phyloP scores from a whole-genome alignment of 1,140 invertebrate species.

The Calephelis nemesis region DNA sequence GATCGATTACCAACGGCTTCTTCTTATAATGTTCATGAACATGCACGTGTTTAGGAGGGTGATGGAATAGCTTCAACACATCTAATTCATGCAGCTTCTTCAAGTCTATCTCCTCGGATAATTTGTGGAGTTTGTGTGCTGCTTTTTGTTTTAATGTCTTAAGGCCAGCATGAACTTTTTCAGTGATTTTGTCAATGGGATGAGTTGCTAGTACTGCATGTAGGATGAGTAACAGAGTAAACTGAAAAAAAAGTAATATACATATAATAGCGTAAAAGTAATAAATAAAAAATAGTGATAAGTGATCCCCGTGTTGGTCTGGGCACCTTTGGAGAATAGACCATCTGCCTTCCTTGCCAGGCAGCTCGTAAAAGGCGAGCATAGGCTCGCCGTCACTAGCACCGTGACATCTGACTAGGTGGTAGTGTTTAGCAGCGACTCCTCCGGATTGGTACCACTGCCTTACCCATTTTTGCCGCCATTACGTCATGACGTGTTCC shows the following conservation, averaged over 20 bases:
- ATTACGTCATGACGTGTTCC: too few relatives aligned
- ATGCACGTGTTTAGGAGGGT: constrained; percentile 21
- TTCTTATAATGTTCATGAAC: constrained; percentile 41
- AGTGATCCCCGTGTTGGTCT: too few relatives aligned
- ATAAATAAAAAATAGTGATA: not conserved
- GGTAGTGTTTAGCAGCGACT: too few relatives aligned
- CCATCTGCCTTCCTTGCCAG: too few relatives aligned
- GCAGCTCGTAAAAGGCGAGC: too few relatives aligned
- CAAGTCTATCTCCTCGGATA: constrained; percentile 52
- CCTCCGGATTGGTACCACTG: too few relatives aligned
- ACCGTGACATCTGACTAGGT: too few relatives aligned
- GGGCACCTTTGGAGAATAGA: too few relatives aligned
- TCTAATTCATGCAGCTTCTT: constrained; percentile 47
- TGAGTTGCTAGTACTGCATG: constrained; percentile 38
- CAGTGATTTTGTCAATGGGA: constrained; percentile 45
- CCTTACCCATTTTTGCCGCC: too few relatives aligned
- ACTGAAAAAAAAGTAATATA: constrained; percentile 40
- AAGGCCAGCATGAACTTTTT: constrained; percentile 45
- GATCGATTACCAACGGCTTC: constrained; percentile 37
- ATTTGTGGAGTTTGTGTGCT: constrained; percentile 43
- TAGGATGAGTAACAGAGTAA: constrained; percentile 41
- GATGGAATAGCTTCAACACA: constrained; percentile 40
- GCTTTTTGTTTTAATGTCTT: constrained; percentile 53
- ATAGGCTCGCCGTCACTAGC: too few relatives aligned
- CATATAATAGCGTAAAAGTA: constrained; percentile 1